These are phyloP conservation scores for Pararge aegeria DNA, from an alignment of 1,140 invertebrate species.

Conservation along the genomic window DNA sequence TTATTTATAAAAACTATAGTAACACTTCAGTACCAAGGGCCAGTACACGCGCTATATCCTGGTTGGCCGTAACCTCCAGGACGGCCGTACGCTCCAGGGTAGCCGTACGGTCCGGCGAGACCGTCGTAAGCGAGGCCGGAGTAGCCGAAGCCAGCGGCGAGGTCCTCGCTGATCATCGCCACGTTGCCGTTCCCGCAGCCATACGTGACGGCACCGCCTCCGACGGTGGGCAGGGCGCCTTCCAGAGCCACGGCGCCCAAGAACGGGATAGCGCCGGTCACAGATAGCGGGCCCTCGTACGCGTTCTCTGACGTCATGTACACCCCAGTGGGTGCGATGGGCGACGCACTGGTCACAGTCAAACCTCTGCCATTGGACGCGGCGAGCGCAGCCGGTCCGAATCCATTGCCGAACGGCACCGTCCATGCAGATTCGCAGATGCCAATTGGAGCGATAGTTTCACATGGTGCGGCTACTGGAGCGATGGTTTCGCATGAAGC, in stretches of 20 bases:
- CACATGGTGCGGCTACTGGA: background rate
- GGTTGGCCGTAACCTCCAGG: background rate
- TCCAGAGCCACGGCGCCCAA: slow-evolving; percentile 18
- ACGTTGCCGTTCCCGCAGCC: slow-evolving; percentile 33
- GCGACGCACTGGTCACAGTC: slow-evolving; percentile 30
- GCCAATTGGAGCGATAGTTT: background rate
- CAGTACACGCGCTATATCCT: too few relatives aligned
- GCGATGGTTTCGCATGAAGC: too few relatives aligned
- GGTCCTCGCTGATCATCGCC: slow-evolving; percentile 26
- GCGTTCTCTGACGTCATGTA: slow-evolving; percentile 28
- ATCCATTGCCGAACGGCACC: background rate
- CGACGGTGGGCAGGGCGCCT: slow-evolving; percentile 35
- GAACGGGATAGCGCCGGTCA: slow-evolving; percentile 31
- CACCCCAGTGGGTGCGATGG: slow-evolving; percentile 30
- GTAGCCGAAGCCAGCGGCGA: background rate
- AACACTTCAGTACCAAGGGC: too few relatives aligned
- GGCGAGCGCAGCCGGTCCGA: slow-evolving; percentile 7
- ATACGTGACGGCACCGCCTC: slow-evolving; percentile 35
- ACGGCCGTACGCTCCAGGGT: background rate
- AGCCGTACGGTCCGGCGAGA: background rate
- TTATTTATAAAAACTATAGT: too few relatives aligned
- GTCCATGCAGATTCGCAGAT: background rate
- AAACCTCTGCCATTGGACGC: slow-evolving; percentile 29
- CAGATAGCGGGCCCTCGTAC: slow-evolving; percentile 27
- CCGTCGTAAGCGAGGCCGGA: background rate